Evolutionary conservation across 2,888 invertebrate genomes (phyloP).

Genomic region (Podotricha telesiphe): DNA sequence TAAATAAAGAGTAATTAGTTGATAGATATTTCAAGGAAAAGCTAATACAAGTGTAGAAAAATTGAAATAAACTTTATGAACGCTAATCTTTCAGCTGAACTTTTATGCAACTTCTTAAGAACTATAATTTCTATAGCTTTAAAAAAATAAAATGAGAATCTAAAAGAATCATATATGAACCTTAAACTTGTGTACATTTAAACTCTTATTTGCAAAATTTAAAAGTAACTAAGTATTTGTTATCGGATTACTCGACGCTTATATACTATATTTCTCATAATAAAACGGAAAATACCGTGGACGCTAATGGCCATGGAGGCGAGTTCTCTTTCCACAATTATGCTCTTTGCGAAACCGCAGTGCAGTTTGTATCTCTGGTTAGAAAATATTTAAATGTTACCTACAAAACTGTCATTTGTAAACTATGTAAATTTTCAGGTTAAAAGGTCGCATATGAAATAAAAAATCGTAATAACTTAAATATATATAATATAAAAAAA

Average conservation of each 20-base stretch:
- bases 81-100: too few relatives aligned
- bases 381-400: slow-evolving; percentile 16
- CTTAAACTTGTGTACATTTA: not conserved
- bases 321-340: slow-evolving; percentile 55
- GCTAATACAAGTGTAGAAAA: too few relatives aligned
- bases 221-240: not conserved
- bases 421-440: not conserved
- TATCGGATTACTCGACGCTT: slow-evolving; percentile 19
- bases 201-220: not conserved
- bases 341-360: slow-evolving; percentile 58
- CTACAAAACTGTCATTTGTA: not conserved
- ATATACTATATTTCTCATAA: slow-evolving; percentile 25
- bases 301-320: slow-evolving; percentile 55
- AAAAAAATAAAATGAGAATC: not conserved
- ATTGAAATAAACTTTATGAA: too few relatives aligned
- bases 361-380: slow-evolving; percentile 60
- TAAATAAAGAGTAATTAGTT: too few relatives aligned
- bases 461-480: too few relatives aligned
- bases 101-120: too few relatives aligned
- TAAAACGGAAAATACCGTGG: slow-evolving; percentile 53
- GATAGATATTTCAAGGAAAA: too few relatives aligned
- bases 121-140: too few relatives aligned
- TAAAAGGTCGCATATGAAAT: too few relatives aligned
- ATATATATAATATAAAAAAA: too few relatives aligned
- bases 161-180: too few relatives aligned